Evolutionary conservation across 2,888 invertebrate species (phyloP).

Genomic region (Miltochrista miniata): DNA sequence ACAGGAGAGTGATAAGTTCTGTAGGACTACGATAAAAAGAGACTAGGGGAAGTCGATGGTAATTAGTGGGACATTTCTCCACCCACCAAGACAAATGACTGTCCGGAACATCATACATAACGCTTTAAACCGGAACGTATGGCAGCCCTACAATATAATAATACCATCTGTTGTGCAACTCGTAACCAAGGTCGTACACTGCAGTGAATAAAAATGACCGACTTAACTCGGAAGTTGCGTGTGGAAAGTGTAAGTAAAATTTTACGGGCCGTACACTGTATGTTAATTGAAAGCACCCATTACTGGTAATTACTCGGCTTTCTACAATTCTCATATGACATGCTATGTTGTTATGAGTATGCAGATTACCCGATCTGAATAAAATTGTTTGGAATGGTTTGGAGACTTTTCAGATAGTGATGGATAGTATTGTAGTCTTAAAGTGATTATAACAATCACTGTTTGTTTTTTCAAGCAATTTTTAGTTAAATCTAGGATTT

Average conservation of each 20-base stretch:
- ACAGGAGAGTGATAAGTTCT: too few relatives aligned
- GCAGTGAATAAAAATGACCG: constrained; percentile 48
- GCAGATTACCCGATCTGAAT: constrained; percentile 24
- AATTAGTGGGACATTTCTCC: too few relatives aligned
- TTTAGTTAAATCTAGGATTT: too few relatives aligned
- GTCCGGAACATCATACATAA: too few relatives aligned
- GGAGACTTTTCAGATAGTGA: background rate
- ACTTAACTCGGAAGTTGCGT: constrained; percentile 57
- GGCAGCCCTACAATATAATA: background rate
- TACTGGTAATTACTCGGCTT: constrained; percentile 53
- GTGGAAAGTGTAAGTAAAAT: constrained; percentile 77
- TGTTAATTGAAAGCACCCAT: constrained; percentile 67
- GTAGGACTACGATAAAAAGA: too few relatives aligned
- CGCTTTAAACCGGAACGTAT: too few relatives aligned
- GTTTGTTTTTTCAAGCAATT: too few relatives aligned
- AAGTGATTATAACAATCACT: too few relatives aligned
- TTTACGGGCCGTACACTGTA: constrained; percentile 56
- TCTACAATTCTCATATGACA: constrained; percentile 59
- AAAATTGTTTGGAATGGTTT: constrained; percentile 19
- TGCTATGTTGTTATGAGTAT: constrained; percentile 39
- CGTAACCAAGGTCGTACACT: constrained; percentile 35
- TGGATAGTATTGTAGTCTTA: too few relatives aligned
- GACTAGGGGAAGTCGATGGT: too few relatives aligned
- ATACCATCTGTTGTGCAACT: constrained; percentile 11
- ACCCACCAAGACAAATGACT: too few relatives aligned